Evolutionary conservation across 2,113 vertebrate species (phyloP), one percentile per base, ranked within the genome.

Genomic region (Pseudorasbora parva): DNA sequence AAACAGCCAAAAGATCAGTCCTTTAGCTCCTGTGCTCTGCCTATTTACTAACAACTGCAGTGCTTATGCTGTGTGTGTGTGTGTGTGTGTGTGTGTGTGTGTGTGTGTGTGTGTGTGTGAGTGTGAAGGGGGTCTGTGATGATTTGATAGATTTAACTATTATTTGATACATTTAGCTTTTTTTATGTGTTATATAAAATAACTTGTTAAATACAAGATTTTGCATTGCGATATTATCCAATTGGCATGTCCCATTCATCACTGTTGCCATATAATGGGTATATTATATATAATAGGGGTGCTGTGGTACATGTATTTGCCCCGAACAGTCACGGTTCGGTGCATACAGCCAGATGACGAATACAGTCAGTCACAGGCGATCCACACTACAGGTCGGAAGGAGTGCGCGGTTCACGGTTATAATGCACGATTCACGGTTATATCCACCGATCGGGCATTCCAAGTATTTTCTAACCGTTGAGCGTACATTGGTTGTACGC

Each of bases 11-110:
- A 82, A 83, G 82, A 90, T 83, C 68, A 89, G 85, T 47, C 37
- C 71, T 30, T 73, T 21, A 64, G 66, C 73, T 73, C 57, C 66
- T 11, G 47, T 82, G 43, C 72, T 83, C 86, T 80, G 86, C 47
- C 56, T 14, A 90, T 93, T 93, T 94, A 93, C 92, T 93, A 94
- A 93, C 92, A 93, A 93, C 57, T 82, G 84, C 82, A 91, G 19
- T 89, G 74, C 79, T 59, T 88, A 82, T 66, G 41, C 25, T 62
- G 60, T 10, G 8, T 57, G 47, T 51, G 84, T 82, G 85, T 87
- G 12, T 30, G 54, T 57, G 17, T 21, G 2, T n/a, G n/a, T n/a
- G n/a, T 23, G 56, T 30, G 84, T 82, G 60, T 64, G 27, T 62
- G 60, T 10, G 8, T 57, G 47, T 62, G 60, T 10, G 8, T 57